phyloP scores from a whole-genome alignment of 1,140 invertebrate species.

The Tetramorium simillimum region DNA sequence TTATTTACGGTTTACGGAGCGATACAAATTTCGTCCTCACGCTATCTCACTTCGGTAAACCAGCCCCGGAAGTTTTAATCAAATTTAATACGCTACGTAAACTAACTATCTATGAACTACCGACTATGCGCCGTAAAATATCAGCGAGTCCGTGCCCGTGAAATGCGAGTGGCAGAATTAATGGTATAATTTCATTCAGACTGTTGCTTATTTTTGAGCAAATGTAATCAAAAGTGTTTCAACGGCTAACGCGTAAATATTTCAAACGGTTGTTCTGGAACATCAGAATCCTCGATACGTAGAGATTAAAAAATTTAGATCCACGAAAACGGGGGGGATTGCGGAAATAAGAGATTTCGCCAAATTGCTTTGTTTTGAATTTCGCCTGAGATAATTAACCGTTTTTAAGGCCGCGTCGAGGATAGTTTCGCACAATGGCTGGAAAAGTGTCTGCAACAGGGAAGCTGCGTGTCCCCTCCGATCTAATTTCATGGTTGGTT shows the following conservation, averaged over 20 bases:
- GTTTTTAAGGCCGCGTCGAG: constrained; percentile 7
- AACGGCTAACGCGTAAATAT: background rate
- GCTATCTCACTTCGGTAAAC: background rate
- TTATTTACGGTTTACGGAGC: constrained; percentile 24
- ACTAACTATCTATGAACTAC: constrained; percentile 51
- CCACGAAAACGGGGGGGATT: background rate
- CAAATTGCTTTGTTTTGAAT: background rate
- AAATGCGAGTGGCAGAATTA: constrained; percentile 19
- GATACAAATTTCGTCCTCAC: constrained; percentile 31
- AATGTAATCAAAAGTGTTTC: constrained; percentile 5
- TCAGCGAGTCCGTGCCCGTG: constrained; percentile 8
- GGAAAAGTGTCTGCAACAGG: constrained; percentile 39
- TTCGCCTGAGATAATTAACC: background rate
- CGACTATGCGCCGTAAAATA: constrained; percentile 37
- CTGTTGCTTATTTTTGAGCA: background rate
- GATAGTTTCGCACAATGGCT: constrained; percentile 42
- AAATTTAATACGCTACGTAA: constrained; percentile 50
- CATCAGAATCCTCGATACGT: background rate
- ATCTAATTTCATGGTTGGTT: constrained; percentile 59
- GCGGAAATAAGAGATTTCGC: background rate
- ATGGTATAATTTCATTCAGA: background rate
- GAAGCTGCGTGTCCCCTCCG: constrained; percentile 16
- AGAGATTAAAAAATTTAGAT: background rate
- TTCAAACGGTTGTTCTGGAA: background rate
- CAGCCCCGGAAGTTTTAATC: constrained; percentile 43